A percentile compares a stretch with the other conserved stretches of the same genome.
These are phyloP conservation scores for Grapholita molesta DNA, from an alignment of 1,140 invertebrate genomes.

Conservation along the genomic window DNA sequence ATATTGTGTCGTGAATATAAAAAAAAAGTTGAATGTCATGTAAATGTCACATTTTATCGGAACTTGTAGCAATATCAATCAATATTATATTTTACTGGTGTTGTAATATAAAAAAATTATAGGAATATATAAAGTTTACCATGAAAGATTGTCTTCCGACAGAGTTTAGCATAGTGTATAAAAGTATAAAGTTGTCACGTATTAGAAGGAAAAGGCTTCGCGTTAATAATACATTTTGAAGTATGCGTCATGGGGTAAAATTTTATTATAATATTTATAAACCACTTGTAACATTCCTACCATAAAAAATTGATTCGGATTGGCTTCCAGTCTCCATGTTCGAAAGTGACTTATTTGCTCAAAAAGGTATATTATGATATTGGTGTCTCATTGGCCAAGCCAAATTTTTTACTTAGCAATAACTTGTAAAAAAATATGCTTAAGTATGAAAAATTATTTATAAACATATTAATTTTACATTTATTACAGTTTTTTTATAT, in stretches of 20 bases:
- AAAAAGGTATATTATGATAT: background rate
- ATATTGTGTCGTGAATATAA: background rate
- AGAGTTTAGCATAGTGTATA: background rate
- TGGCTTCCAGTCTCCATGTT: background rate
- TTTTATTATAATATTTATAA: background rate
- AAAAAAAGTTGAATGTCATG: background rate
- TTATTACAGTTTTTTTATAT: background rate
- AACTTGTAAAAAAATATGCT: background rate
- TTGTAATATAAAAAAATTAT: too few species aligned
- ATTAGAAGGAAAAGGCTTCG: background rate
- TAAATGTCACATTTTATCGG: background rate
- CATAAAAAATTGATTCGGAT: background rate
- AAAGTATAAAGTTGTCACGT: background rate
- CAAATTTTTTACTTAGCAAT: background rate
- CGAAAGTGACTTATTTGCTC: background rate
- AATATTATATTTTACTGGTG: background rate
- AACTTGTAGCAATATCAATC: background rate
- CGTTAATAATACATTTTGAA: background rate
- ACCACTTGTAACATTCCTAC: background rate
- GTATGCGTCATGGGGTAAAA: background rate
- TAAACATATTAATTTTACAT: background rate
- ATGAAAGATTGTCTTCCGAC: background rate
- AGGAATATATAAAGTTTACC: background rate
- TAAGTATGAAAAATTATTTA: too few species aligned
- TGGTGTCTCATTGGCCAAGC: background rate